These are phyloP conservation scores for Camponotus floridanus DNA, from an alignment of 1,140 invertebrate species.

Conservation along the genomic window DNA sequence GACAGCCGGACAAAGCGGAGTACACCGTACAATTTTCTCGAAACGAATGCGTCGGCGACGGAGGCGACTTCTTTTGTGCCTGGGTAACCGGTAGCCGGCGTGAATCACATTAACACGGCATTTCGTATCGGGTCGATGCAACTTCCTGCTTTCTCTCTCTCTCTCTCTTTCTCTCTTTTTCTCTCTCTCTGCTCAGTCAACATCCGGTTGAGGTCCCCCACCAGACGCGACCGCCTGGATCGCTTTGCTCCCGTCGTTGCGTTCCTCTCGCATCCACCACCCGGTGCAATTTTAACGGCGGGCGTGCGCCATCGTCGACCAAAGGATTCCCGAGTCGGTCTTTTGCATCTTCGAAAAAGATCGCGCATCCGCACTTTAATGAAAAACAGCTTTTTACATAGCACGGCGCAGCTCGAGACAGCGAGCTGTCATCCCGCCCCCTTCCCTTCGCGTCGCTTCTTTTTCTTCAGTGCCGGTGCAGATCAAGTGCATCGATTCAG, in stretches of 20 bases:
- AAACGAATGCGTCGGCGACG: constrained; percentile 51
- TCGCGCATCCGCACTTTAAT: constrained; percentile 68
- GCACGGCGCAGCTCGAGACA: constrained; percentile 44
- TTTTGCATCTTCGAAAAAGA: constrained; percentile 75
- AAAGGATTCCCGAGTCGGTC: constrained; percentile 71
- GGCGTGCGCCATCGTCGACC: constrained; percentile 57
- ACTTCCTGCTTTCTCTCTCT: constrained; percentile 38
- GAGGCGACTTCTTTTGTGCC: constrained; percentile 65
- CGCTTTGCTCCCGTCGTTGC: constrained; percentile 65
- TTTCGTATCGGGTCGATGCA: constrained; percentile 66
- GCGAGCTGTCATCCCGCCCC: background rate
- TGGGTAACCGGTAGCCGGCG: constrained; percentile 64
- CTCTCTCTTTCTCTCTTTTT: too few species aligned
- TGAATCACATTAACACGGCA: constrained; percentile 75
- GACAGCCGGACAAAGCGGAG: constrained; percentile 58
- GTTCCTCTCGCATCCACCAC: constrained; percentile 48
- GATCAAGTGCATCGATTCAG: background rate
- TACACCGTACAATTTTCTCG: constrained; percentile 64
- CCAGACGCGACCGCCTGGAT: background rate
- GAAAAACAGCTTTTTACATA: constrained; percentile 68
- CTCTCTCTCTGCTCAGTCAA: constrained; percentile 32
- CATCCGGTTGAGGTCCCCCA: constrained; percentile 18
- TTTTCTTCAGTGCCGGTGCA: constrained; percentile 16
- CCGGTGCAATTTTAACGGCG: constrained; percentile 67
- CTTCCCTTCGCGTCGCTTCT: background rate